Percentiles rank a stretch among this genome's conserved stretches.
Conservation (phyloP, 2,797 vertebrate genomes). For the Cossypha heuglini region DNA sequence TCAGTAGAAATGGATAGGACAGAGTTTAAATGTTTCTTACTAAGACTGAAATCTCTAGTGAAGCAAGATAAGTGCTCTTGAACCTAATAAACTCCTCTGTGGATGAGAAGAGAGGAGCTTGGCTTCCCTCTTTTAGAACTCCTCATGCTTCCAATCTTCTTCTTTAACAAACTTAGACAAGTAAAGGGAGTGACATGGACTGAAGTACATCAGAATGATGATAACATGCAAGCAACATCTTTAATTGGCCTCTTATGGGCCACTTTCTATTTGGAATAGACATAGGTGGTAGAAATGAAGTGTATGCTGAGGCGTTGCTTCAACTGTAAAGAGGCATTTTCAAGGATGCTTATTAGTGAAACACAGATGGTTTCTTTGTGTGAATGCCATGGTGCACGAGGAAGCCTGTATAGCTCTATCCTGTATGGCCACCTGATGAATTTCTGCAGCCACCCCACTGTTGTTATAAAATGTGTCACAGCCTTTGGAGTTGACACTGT, state of each 20-base stretch:
- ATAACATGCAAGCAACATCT: neutral
- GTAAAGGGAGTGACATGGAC: neutral
- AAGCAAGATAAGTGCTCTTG: neutral
- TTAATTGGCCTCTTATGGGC: neutral
- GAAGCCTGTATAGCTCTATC: neutral
- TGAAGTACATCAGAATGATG: neutral
- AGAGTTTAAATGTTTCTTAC: neutral
- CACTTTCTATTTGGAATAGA: neutral
- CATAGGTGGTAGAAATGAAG: neutral
- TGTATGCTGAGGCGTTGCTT: neutral
- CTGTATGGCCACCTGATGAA: neutral
- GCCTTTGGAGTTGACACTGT: neutral
- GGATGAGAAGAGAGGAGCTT: neutral
- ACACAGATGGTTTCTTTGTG: neutral
- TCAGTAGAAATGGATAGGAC: neutral
- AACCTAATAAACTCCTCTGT: neutral
- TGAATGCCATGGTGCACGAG: accelerated
- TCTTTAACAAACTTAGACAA: neutral
- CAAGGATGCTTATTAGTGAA: neutral
- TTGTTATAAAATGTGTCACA: accelerated
- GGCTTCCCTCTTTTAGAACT: neutral
- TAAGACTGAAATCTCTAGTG: neutral
- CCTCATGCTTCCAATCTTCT: neutral
- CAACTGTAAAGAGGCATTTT: neutral
- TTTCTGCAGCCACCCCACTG: neutral